Evolutionary conservation across 2,888 invertebrate genomes (phyloP).

Genomic region (Diaperis boleti): DNA sequence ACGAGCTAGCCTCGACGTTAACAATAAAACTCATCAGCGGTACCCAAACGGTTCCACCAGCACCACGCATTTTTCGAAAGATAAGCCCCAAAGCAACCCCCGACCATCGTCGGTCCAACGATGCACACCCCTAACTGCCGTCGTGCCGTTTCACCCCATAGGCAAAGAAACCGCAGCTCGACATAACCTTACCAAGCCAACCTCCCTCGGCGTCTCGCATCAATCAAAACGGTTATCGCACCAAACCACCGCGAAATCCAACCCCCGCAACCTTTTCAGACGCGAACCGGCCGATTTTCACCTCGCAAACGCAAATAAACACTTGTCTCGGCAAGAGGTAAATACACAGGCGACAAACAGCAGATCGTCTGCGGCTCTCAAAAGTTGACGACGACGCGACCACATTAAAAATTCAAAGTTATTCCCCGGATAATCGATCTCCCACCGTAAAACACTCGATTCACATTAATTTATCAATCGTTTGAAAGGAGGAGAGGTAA

Average conservation of each 20-base stretch:
- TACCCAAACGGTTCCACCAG: conserved; percentile 25
- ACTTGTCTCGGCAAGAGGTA: conserved; percentile 15
- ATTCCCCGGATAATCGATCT: conserved; percentile 2
- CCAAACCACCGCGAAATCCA: neutral
- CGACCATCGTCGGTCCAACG: neutral
- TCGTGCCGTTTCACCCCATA: neutral
- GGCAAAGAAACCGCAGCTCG: conserved; percentile 20
- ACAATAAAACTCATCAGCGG: conserved; percentile 29
- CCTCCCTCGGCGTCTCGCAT: neutral
- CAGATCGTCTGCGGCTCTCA: conserved; percentile 22
- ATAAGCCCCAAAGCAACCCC: neutral
- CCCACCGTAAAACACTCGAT: neutral
- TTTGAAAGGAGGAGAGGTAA: neutral
- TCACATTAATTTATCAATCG: conserved; percentile 6
- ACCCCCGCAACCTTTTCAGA: neutral
- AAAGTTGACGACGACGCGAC: conserved; percentile 4
- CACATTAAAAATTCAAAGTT: conserved; percentile 15
- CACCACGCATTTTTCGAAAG: neutral
- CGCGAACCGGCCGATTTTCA: conserved; percentile 8
- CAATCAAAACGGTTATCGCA: neutral
- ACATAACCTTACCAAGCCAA: conserved; percentile 38
- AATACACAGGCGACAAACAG: conserved; percentile 10
- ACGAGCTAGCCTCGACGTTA: conserved; percentile 29
- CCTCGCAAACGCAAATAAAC: neutral
- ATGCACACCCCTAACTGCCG: neutral